Conservation (phyloP, 2,888 invertebrate species). For the Diplazon laetatorius region DNA sequence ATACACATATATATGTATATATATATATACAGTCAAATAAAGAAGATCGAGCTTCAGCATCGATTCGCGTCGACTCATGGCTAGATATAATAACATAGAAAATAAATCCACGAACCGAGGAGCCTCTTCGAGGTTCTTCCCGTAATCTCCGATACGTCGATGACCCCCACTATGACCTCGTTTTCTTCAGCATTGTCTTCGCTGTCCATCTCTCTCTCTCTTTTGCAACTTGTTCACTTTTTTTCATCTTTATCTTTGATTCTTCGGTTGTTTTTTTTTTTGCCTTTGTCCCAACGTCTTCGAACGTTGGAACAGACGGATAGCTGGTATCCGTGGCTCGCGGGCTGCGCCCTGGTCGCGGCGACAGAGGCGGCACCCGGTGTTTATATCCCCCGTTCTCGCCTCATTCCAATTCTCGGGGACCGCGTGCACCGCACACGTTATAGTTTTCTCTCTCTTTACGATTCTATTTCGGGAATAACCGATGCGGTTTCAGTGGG, state of each 20-base stretch:
- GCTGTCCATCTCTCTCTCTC: background rate
- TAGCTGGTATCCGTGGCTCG: background rate
- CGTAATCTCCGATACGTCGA: constrained; percentile 58
- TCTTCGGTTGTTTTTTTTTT: constrained; percentile 6
- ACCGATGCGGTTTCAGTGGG: constrained; percentile 69
- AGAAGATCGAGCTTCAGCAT: background rate
- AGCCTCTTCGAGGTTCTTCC: constrained; percentile 13
- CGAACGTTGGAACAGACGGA: background rate
- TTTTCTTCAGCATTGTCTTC: constrained; percentile 30
- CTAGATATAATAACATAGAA: background rate
- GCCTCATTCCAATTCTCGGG: background rate
- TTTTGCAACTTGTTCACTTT: constrained; percentile 24
- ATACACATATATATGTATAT: background rate
- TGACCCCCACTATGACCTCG: constrained; percentile 45
- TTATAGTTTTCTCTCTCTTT: constrained; percentile 48
- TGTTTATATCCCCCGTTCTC: constrained; percentile 51
- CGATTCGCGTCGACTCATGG: background rate
- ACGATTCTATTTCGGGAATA: constrained; percentile 71
- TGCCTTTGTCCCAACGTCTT: background rate
- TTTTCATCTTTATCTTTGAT: constrained; percentile 17
- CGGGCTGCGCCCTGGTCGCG: background rate
- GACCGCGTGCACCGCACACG: constrained; percentile 34
- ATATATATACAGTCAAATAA: background rate
- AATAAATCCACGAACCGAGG: constrained; percentile 24
- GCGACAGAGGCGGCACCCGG: constrained; percentile 6